A percentile compares a stretch with the other conserved stretches of the same genome.
phyloP scores from a whole-genome alignment of 2,113 vertebrate species.

The Grallaria varia region DNA sequence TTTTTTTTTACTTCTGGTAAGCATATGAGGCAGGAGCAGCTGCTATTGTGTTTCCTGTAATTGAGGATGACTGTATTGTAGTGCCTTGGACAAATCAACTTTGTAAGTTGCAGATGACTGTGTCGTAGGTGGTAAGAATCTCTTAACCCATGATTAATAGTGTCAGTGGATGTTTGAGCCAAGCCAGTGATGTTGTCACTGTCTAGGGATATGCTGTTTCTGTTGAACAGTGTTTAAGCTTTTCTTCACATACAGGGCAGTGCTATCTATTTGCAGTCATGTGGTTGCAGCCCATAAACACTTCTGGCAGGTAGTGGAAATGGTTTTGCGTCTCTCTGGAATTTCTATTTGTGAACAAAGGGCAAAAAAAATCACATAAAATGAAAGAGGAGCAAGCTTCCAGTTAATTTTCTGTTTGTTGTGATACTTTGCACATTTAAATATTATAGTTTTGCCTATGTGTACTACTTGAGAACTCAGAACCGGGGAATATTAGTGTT shows the following conservation, averaged over 20 bases:
- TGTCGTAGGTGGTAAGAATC: neutral
- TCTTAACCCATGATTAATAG: neutral
- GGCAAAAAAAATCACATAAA: neutral
- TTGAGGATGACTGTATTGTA: neutral
- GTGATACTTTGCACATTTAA: neutral
- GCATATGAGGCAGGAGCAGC: neutral
- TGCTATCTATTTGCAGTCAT: neutral
- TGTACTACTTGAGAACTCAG: neutral
- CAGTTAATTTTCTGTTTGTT: neutral
- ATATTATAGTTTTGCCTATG: neutral
- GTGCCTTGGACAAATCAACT: neutral
- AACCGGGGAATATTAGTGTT: neutral
- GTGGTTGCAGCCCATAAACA: neutral
- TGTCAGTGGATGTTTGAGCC: neutral
- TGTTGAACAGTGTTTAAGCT: neutral
- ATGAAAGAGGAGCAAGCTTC: neutral
- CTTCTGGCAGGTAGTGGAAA: neutral
- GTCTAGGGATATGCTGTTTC: neutral
- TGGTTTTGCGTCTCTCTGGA: neutral
- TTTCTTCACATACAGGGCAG: neutral
- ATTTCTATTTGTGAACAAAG: neutral
- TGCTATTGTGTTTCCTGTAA: neutral
- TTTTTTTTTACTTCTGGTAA: neutral
- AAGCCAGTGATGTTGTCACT: neutral
- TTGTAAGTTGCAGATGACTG: constrained; percentile 2